Percentiles rank a stretch among this genome's conserved stretches.
phyloP scores from a whole-genome alignment of 2,888 invertebrate species.

The Ypsolopha scabrella region DNA sequence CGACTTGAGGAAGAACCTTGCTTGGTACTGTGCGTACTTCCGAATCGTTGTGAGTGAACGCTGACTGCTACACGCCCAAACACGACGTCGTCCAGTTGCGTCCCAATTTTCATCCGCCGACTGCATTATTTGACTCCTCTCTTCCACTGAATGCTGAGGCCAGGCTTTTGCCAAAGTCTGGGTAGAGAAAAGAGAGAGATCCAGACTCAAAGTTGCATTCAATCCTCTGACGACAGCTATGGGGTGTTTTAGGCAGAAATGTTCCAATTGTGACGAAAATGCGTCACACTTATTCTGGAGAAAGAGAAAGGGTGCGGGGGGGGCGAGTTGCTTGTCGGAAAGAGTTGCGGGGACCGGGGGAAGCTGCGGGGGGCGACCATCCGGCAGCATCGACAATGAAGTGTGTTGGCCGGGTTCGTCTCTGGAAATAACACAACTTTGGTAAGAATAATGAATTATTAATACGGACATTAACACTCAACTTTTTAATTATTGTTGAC shows the following conservation, averaged over 20 bases:
- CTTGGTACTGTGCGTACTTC: slow-evolving; percentile 99
- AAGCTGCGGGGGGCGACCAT: slow-evolving; percentile 82
- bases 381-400: slow-evolving; percentile 59
- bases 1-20: slow-evolving; percentile 97
- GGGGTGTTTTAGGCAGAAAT: slow-evolving; percentile 97
- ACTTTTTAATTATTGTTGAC: too few relatives aligned
- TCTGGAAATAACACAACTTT: slow-evolving; percentile 14
- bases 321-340: slow-evolving; percentile 88
- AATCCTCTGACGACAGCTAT: slow-evolving; percentile 96
- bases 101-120: slow-evolving; percentile 98
- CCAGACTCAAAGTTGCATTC: slow-evolving; percentile 95
- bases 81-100: slow-evolving; percentile 81
- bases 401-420: slow-evolving; percentile 48
- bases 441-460: too few relatives aligned
- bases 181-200: slow-evolving; percentile 97
- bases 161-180: slow-evolving; percentile 98
- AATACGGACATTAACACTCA: too few relatives aligned
- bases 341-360: slow-evolving; percentile 86
- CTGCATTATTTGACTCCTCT: slow-evolving; percentile 95
- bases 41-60: slow-evolving; percentile 96
- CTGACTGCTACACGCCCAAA: slow-evolving; percentile 96
- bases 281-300: slow-evolving; percentile 98
- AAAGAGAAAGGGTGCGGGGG: slow-evolving; percentile 96
- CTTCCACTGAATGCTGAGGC: slow-evolving; percentile 93
- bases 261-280: slow-evolving; percentile 95